Evolutionary conservation across 1,140 invertebrate genomes (phyloP).

Genomic region (Phymorhynchus buccinoides): DNA sequence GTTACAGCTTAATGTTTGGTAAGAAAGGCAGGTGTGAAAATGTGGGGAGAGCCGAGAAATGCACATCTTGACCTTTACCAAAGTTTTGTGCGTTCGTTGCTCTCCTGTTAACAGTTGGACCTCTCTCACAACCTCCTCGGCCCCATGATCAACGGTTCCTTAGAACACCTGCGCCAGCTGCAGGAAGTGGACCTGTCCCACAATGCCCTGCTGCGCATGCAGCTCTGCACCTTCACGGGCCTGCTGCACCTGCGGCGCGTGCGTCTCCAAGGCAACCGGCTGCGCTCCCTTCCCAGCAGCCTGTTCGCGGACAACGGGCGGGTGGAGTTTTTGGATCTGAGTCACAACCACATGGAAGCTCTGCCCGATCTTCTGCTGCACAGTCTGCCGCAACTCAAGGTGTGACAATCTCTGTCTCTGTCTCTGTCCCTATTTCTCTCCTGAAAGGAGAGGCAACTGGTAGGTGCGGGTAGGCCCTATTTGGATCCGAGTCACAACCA

Average conservation of each 20-base stretch:
- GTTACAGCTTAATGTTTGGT: too few species aligned
- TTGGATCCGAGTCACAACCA: slow-evolving; percentile 61
- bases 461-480: too few species aligned
- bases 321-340: slow-evolving; percentile 57
- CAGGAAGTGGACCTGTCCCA: slow-evolving; percentile 57
- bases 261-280: slow-evolving; percentile 54
- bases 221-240: slow-evolving; percentile 48
- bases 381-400: slow-evolving; percentile 27
- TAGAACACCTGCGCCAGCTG: slow-evolving; percentile 51
- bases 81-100: too few species aligned
- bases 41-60: too few species aligned
- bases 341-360: slow-evolving; percentile 53
- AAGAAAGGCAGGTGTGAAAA: too few species aligned
- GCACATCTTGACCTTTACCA: too few species aligned
- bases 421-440: too few species aligned
- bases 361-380: slow-evolving; percentile 48
- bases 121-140: slow-evolving; percentile 55
- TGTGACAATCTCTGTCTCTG: too few species aligned
- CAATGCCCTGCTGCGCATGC: slow-evolving; percentile 55
- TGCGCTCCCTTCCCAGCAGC: slow-evolving; percentile 51
- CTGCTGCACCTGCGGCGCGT: slow-evolving; percentile 55
- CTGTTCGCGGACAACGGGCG: slow-evolving; percentile 51
- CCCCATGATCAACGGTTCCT: slow-evolving; percentile 51
- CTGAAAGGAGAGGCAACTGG: too few species aligned
- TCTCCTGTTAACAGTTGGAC: slow-evolving; percentile 40